Base-by-base conservation (phyloP, 2,797 vertebrate species). In the Lindbergichthys nudifrons region DNA sequence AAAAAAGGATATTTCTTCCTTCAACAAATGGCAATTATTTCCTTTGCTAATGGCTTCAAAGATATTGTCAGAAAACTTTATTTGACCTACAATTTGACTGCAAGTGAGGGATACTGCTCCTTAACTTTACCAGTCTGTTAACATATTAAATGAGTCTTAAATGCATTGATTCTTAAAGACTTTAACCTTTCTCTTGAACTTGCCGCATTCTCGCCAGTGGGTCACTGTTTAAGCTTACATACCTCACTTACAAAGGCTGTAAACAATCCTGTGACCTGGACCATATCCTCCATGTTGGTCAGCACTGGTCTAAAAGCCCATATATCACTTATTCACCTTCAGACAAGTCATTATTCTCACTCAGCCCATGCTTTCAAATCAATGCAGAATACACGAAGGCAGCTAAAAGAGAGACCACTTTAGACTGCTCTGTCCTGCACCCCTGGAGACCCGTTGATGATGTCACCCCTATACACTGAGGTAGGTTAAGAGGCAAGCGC, bases 401-500 rank as follows among this genome's bases (percentile, higher is more conserved):
- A 64, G 32, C 75, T 82, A 51, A 86, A 73, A 81, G 23, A 76
- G 45, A 54, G 14, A 67, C 77, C 52, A 79, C 79, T 85, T 87
- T 47, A 30, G 69, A 76, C 52, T 23, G 36, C 68, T 90, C 65
- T 5, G 57, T 77, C 73, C 60, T 69, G 70, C 76, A 72, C 80
- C 79, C 77, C 54, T 80, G 84, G 85, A 89, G 75, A 85, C 65
- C 77, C 48, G 70, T 79, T 83, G 82, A 90, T 89, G 85, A 92
- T 88, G 88, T 92, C 89, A 92, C 77, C 68, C 73, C 86, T 75
- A 81, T 85, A 87, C 70, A 89, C 82, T 75, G 46, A 72, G 70
- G 66, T 70, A 79, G 91, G 90, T 93, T 89, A 90, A 92, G 86
- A 90, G 91, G 88, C 81, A 90, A 91, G 52, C 10, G 3, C 75